Evolutionary conservation across 2,888 invertebrate species (phyloP).

Genomic region (Platycheirus albimanus): DNA sequence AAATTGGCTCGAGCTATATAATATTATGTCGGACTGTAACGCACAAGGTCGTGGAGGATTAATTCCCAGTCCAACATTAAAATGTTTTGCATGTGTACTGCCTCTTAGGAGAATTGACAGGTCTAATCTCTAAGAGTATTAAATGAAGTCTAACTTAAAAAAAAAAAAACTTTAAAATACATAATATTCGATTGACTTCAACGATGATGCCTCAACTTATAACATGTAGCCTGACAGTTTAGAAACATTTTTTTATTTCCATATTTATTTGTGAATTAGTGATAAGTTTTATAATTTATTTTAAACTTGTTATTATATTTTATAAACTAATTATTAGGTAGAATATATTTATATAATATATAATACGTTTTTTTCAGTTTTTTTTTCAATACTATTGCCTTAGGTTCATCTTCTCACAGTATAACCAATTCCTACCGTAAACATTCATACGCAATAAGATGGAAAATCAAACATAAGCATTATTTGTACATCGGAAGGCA

Average conservation of each 20-base stretch:
- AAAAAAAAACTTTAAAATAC: constrained; percentile 22
- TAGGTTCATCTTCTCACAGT: no score
- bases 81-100: neutral
- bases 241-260: neutral
- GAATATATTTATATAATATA: neutral
- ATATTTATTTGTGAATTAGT: neutral
- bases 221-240: neutral
- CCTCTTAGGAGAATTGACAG: neutral
- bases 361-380: no score
- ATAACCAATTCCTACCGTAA: no score
- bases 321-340: neutral
- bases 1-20: no score
- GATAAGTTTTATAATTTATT: neutral
- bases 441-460: no score
- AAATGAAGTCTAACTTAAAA: neutral
- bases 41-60: constrained; percentile 21
- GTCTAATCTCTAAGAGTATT: neutral
- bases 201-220: neutral
- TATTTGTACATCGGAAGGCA: no score
- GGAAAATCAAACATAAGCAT: no score
- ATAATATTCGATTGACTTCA: constrained; percentile 15
- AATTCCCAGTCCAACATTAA: constrained; percentile 13
- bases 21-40: constrained; percentile 2
- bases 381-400: neutral
- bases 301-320: no score